phyloP scores from a whole-genome alignment of 2,888 invertebrate genomes.

The Trisateles emortualis region DNA sequence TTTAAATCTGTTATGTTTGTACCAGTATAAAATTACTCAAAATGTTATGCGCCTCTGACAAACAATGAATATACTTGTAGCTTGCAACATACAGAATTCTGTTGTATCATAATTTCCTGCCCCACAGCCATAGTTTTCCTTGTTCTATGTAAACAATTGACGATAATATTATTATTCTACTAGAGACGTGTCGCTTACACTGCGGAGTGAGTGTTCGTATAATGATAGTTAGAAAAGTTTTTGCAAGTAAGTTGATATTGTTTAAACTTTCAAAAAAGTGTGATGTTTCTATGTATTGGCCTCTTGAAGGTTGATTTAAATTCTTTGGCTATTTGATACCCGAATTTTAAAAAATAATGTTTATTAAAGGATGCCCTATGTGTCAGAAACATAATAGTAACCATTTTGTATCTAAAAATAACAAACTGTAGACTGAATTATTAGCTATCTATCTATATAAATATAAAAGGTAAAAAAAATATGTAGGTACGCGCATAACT shows the following conservation, averaged over 20 bases:
- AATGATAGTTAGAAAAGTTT: conserved; percentile 71
- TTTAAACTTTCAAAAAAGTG: background rate
- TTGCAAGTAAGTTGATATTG: conserved; percentile 62
- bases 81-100: conserved; percentile 9
- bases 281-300: background rate
- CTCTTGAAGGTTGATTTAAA: too few relatives aligned
- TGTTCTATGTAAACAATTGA: conserved; percentile 60
- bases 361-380: too few relatives aligned
- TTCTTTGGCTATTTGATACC: too few relatives aligned
- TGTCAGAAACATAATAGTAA: too few relatives aligned
- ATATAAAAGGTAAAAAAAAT: too few relatives aligned
- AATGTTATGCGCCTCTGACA: conserved; percentile 59
- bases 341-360: too few relatives aligned
- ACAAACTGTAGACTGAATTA: too few relatives aligned
- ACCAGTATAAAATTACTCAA: background rate
- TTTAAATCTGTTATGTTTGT: too few relatives aligned
- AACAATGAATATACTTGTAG: conserved; percentile 51
- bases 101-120: conserved; percentile 74
- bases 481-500: too few relatives aligned
- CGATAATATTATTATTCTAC: conserved; percentile 43
- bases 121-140: conserved; percentile 60
- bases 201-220: conserved; percentile 52
- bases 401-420: too few relatives aligned
- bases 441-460: too few relatives aligned
- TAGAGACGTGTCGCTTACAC: conserved; percentile 55